Evolutionary conservation across 2,888 invertebrate species (phyloP), one percentile per base, ranked within the genome.

Genomic region (Schizotus pectinicornis): DNA sequence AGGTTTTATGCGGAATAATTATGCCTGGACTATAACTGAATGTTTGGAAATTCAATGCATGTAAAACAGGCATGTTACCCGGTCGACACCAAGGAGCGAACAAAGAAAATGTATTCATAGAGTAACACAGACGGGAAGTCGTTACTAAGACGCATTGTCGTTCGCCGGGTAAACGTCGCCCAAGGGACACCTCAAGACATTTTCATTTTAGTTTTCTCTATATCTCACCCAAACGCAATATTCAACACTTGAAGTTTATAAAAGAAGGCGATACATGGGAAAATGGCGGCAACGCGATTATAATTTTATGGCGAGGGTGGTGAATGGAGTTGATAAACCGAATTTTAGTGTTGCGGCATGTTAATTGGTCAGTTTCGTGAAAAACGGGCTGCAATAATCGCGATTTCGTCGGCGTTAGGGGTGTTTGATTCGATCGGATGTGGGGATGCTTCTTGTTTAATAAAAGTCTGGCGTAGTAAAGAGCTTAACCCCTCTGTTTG

Each of bases 71-170:
- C 69, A 55, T 48, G 63, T 59, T 55, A 52, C 55, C 48, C 62
- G 61, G 60, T 61, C 54, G 65, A 59, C 62, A 66, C 67, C 66
- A 68, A 68, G 69, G 67, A 72, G 67, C 70, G 75, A 76, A 77
- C 77, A 77, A 76, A 77, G 77, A 78, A 78, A 74, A 74, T 74
- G 72, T 74, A 74, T 74, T 73, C 74, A 74, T 73, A 71, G 72
- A 69, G 68, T 69, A 67, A 70, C 70, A 69, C 67, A 70, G 74
- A 74, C 72, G 73, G 72, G 70, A 74, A 74, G 74, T 72, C 74
- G 73, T 75, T 75, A 75, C 75, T 74, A 79, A 80, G 80, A 80
- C 79, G 79, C 80, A 80, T 80, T 80, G 80, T 80, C 78, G 76
- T 79, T 77, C 74, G 73, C 73, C 69, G 69, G 70, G 71, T 64